A percentile compares a stretch with the other conserved stretches of the same genome.
These are phyloP conservation scores for Rotaria socialis DNA, from an alignment of 2,888 invertebrate genomes.

Conservation along the genomic window DNA sequence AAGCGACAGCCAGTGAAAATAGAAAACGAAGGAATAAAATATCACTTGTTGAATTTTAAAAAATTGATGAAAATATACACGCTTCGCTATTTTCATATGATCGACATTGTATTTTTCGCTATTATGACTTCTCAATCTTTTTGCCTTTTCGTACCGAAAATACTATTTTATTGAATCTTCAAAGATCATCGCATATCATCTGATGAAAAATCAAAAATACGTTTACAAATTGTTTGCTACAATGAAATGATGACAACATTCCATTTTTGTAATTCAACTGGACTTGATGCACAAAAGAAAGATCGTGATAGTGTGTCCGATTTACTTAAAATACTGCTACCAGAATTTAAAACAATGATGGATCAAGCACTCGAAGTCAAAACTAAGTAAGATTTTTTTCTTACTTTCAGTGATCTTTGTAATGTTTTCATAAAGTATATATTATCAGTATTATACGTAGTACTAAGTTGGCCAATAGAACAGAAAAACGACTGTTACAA, in stretches of 20 bases:
- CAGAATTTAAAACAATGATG: slow-evolving; percentile 86
- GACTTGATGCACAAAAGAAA: slow-evolving; percentile 74
- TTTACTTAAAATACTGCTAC: slow-evolving; percentile 78
- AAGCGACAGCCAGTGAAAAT: no score
- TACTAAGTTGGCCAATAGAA: no score
- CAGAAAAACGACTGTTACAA: background rate
- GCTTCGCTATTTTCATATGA: no score
- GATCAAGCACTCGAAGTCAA: slow-evolving; percentile 83
- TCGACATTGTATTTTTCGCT: no score
- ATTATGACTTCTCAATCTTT: no score
- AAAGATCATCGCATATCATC: slow-evolving; percentile 88
- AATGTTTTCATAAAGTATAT: no score
- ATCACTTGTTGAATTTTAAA: no score
- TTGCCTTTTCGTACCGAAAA: background rate
- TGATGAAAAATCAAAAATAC: slow-evolving; percentile 92
- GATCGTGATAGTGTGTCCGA: slow-evolving; percentile 90
- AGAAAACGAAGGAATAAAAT: no score
- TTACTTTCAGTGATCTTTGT: background rate
- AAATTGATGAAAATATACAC: no score
- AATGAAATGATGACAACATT: slow-evolving; percentile 90
- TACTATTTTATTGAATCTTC: slow-evolving; percentile 47
- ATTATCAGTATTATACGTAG: no score
- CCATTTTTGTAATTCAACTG: slow-evolving; percentile 85
- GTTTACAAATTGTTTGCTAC: slow-evolving; percentile 89
- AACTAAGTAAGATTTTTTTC: slow-evolving; percentile 63